A percentile compares a stretch with the other conserved stretches of the same genome.
phyloP scores from a whole-genome alignment of 2,888 invertebrate species.

The Dasysyrphus tricinctus region DNA sequence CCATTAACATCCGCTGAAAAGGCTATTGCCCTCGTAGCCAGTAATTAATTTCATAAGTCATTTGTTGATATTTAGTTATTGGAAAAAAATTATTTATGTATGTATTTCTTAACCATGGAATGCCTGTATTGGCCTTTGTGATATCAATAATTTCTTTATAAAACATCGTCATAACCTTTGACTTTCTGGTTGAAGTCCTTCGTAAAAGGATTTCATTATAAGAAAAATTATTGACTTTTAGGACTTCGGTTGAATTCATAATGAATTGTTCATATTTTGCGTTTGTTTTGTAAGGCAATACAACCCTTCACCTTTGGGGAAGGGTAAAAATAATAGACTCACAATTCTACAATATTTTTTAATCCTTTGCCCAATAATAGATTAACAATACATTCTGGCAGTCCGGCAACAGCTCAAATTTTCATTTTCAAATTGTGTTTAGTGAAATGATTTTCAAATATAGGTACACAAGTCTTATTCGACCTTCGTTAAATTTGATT shows the following conservation, averaged over 20 bases:
- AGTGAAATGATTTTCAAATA: neutral
- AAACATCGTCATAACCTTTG: neutral
- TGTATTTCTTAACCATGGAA: neutral
- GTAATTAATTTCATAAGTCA: conserved; percentile 17
- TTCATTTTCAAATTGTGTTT: conserved; percentile 4
- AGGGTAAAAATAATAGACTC: conserved; percentile 1
- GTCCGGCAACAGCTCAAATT: neutral
- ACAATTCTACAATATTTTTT: neutral
- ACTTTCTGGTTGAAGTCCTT: conserved; percentile 1
- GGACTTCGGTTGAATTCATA: no score
- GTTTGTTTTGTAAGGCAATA: neutral
- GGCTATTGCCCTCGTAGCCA: neutral
- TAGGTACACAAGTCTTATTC: neutral
- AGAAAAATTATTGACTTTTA: neutral
- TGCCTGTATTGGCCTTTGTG: neutral
- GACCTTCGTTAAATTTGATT: no score
- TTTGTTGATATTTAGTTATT: conserved; percentile 2
- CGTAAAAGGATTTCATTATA: conserved; percentile 14
- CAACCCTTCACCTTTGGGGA: neutral
- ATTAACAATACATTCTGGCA: neutral
- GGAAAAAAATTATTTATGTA: conserved; percentile 6
- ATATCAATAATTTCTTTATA: neutral
- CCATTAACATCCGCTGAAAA: conserved; percentile 2
- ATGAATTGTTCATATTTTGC: neutral
- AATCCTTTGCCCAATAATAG: neutral